These are phyloP conservation scores for Antitype chi DNA, from an alignment of 2,888 invertebrate species.

Conservation along the genomic window DNA sequence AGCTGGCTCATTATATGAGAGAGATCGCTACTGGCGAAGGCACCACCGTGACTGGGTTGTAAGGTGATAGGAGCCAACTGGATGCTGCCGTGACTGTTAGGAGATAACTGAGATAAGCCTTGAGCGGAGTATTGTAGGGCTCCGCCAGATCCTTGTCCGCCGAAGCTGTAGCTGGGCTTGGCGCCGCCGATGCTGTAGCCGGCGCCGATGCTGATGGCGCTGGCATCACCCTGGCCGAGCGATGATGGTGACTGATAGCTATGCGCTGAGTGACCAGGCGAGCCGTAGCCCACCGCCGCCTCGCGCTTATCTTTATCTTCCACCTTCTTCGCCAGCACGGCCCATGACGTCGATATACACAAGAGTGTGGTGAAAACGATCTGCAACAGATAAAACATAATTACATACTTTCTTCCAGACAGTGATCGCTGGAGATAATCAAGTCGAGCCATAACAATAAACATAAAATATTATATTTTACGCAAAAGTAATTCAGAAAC, in stretches of 20 bases:
- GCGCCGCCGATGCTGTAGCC: constrained; percentile 87
- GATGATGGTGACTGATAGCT: constrained; percentile 71
- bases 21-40: constrained; percentile 78
- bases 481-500: constrained; percentile 75
- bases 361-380: constrained; percentile 82
- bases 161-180: constrained; percentile 80
- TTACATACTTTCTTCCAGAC: constrained; percentile 62
- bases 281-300: constrained; percentile 78
- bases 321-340: constrained; percentile 77
- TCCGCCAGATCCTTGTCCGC: constrained; percentile 76
- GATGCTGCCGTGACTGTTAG: constrained; percentile 78
- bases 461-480: constrained; percentile 64
- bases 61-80: constrained; percentile 84
- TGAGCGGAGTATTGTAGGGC: constrained; percentile 76
- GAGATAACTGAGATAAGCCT: constrained; percentile 71
- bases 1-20: constrained; percentile 86
- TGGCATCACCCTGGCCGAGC: constrained; percentile 82
- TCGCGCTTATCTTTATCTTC: constrained; percentile 88
- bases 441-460: constrained; percentile 60
- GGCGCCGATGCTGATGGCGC: constrained; percentile 85
- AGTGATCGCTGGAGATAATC: constrained; percentile 45
- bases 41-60: constrained; percentile 79
- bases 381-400: constrained; percentile 78
- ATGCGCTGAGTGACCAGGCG: constrained; percentile 69
- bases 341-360: constrained; percentile 82